phyloP scores from a whole-genome alignment of 1,140 invertebrate species.

The Drosophila ficusphila region DNA sequence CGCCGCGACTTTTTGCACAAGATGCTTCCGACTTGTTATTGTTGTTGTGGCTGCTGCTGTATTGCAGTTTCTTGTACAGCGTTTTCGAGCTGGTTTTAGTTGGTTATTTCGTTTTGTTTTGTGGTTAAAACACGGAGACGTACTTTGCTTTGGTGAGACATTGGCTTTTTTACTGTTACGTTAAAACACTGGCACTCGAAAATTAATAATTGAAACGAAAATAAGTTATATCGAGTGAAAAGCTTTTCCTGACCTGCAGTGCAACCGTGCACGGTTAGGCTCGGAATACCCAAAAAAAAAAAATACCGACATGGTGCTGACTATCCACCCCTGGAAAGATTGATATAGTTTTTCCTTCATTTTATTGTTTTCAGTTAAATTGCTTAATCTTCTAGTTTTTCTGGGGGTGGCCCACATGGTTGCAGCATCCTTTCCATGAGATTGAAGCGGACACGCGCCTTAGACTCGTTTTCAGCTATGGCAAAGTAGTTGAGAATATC shows the following conservation, averaged over 20 bases:
- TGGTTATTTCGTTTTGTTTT: not conserved
- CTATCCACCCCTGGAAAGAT: conserved; percentile 4
- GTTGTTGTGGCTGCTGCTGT: conserved; percentile 48
- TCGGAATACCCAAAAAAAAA: conserved; percentile 5
- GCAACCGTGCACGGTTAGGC: not conserved
- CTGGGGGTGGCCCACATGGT: conserved; percentile 98
- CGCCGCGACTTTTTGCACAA: conserved; percentile 47
- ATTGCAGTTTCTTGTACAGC: conserved; percentile 13
- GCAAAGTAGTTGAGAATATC: conserved; percentile 97
- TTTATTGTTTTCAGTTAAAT: conserved; percentile 6
- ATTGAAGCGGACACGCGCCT: conserved; percentile 97
- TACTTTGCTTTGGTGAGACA: conserved; percentile 15
- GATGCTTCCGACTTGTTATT: conserved; percentile 40
- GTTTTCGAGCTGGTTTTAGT: conserved; percentile 2
- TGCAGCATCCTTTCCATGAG: conserved; percentile 99
- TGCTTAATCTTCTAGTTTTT: conserved; percentile 96
- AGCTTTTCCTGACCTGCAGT: conserved; percentile 34
- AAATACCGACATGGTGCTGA: conserved; percentile 10
- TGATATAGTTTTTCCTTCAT: not conserved
- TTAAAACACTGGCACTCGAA: conserved; percentile 19
- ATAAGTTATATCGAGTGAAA: conserved; percentile 49
- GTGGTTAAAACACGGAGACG: conserved; percentile 3
- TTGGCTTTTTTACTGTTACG: conserved; percentile 1
- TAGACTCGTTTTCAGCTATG: conserved; percentile 98
- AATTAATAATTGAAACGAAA: conserved; percentile 52